Base-by-base conservation (phyloP, 2,113 vertebrate species). In the Serinus canaria region DNA sequence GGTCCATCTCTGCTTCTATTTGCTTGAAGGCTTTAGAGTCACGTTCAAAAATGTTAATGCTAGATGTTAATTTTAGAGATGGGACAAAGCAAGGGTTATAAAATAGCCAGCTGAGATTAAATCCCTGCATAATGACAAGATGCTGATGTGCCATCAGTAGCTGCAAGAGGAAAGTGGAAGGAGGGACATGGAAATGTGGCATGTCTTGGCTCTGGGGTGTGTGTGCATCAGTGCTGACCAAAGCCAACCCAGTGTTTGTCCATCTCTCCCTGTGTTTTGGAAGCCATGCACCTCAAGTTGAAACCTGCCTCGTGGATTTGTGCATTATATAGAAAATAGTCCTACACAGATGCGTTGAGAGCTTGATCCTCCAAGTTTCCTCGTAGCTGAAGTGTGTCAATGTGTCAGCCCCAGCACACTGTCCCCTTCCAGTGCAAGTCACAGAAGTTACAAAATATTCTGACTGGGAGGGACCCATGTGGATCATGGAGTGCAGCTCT, bases 61-160 rank as follows among this genome's bases (percentile, higher is more conserved):
- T 98, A 98, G 97, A 96, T 98, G 96, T 97, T 98, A 98, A 99
- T 99, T 98, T 98, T 98, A 99, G 98, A 97, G 97, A 97, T 96
- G 97, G 96, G 96, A 88, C 96, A 96, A 97, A 97, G 90, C 62
- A 16, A 91, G 96, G 97, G 92, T 98, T 98, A 96, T 97, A 95
- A 98, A 98, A 98, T 96, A 97, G 95, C 96, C 97, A 94, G 89
- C 95, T 95, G 94, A 97, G 96, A 95, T 96, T 93, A 96, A 97
- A 97, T 97, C 94, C 92, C 94, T 97, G 35, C 95, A 97, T 98
- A 98, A 98, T 96, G 94, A 97, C 97, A 97, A 97, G 90, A 84
- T 98, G 95, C 96, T 93, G 86, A 58, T 97, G 91, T 88, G 96
- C 93, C 97, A 95, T 97, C 97, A 94, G 98, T 98, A 96, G 95